These are phyloP conservation scores for Aphrophora alni DNA, from an alignment of 2,888 invertebrate genomes.

Conservation along the genomic window DNA sequence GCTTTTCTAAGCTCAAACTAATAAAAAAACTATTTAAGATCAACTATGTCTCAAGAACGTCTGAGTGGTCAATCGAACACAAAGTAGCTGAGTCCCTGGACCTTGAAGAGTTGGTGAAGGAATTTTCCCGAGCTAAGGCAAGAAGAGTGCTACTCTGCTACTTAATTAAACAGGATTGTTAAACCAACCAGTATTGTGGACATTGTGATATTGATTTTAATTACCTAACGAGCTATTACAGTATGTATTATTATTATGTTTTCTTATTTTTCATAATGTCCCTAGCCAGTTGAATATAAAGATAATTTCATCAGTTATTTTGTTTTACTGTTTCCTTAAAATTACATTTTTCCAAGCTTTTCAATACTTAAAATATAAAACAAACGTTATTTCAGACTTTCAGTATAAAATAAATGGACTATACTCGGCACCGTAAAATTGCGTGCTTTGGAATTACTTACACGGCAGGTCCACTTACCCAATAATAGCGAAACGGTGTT, in stretches of 20 bases:
- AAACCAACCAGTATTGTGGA: not conserved
- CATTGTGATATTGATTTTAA: not conserved
- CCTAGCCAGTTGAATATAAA: not conserved
- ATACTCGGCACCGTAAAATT: too few species aligned
- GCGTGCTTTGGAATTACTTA: too few species aligned
- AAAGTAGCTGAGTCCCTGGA: constrained; percentile 34
- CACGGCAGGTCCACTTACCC: too few species aligned
- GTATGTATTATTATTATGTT: not conserved
- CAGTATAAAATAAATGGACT: too few species aligned
- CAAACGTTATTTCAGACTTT: too few species aligned
- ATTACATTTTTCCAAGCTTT: too few species aligned
- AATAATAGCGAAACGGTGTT: too few species aligned
- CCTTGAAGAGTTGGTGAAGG: constrained; percentile 28
- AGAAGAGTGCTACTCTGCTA: constrained; percentile 29
- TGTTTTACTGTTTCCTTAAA: constrained; percentile 33
- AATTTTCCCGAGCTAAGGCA: constrained; percentile 22
- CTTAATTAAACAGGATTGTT: constrained; percentile 8
- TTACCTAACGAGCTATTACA: not conserved
- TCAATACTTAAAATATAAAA: too few species aligned
- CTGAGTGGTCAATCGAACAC: constrained; percentile 41
- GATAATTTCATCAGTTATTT: constrained; percentile 29
- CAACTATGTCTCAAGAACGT: constrained; percentile 41
- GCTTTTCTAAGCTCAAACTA: constrained; percentile 45
- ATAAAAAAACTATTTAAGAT: constrained; percentile 46
- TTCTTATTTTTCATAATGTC: not conserved